Evolutionary conservation across 35 echinoderm and acorn worm species (phyloP), one percentile per base, ranked within the genome.

Genomic region (Ophioderma brevispina): DNA sequence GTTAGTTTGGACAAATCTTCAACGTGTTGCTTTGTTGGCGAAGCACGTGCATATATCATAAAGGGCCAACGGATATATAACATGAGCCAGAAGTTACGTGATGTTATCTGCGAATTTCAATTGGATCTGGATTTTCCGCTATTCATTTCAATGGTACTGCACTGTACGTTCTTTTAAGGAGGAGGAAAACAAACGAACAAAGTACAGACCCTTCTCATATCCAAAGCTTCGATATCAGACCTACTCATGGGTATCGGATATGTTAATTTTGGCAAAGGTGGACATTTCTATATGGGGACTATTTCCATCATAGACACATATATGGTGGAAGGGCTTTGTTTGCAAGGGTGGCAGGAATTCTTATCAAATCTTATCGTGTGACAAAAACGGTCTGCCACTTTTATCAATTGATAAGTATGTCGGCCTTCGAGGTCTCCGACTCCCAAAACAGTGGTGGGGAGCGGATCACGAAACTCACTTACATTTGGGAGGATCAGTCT

Each of bases 61-160:
- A 70, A 30, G 10, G 10, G n/a, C 59, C 10, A 18, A 8, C 59
- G n/a, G 59, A 70, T 70, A 70, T 70, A 2, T 70, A 30, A 70
- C 59, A 15, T 96, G 94, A 63, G 83, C 85, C 1, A 86, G 88
- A 37, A 46, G 28, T 90, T 96, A 90, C 76, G 70, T 31, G 89
- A 92, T 63, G 28, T 37, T 8, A 79, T 77, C 79, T 96, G 11
- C 86, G 94, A 1, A 76, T 92, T 3, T 75, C 78, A 42, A 82
- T 96, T 96, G 94, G 94, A 77, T 92, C 39, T 42, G 94, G 94
- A 23, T 33, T 96, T 14, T 88, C 79, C 35, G 94, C 94, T 14
- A 81, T 92, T 34, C 28, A 92, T 37, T 90, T 86, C n/a, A 96
- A 96, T 80, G 37, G 75, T 0, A 40, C 90, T 46, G 94, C 92